Conservation (phyloP, 1,140 invertebrate genomes). For the Drosophila tsacasi region DNA sequence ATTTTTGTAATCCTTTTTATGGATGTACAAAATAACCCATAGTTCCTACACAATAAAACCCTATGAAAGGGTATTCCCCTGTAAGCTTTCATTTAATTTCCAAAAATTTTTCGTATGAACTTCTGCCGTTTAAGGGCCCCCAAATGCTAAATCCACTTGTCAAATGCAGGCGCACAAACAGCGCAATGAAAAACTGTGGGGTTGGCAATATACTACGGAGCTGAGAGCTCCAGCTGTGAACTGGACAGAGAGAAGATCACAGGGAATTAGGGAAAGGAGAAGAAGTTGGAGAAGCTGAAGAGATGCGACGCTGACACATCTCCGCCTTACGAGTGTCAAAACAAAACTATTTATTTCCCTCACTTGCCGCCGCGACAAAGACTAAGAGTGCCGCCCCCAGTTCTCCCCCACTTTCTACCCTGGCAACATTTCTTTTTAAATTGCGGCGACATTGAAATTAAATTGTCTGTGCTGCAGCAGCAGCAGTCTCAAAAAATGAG, state of each 20-base stretch:
- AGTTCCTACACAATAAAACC: neutral
- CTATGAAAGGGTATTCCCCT: neutral
- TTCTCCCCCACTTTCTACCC: conserved; percentile 21
- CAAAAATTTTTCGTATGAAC: neutral
- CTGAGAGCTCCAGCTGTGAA: conserved; percentile 29
- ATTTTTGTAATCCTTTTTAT: no score
- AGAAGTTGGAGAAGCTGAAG: neutral
- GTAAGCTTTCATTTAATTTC: neutral
- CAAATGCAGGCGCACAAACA: conserved; percentile 44
- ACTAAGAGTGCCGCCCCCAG: conserved; percentile 16
- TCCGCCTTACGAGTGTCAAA: conserved; percentile 60
- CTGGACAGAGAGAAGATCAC: conserved; percentile 29
- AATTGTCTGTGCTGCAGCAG: conserved; percentile 48
- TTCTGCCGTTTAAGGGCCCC: conserved; percentile 25
- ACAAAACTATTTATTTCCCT: conserved; percentile 64
- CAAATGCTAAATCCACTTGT: conserved; percentile 57
- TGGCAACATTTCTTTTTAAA: conserved; percentile 46
- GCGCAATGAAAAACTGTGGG: conserved; percentile 7
- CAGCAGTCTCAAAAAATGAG: conserved; percentile 15
- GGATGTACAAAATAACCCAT: neutral
- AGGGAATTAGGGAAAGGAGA: conserved; percentile 5
- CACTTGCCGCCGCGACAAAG: conserved; percentile 30
- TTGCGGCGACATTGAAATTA: conserved; percentile 64
- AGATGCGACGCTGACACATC: conserved; percentile 44
- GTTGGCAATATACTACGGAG: neutral